These are phyloP conservation scores for Ophiothrix spiculata DNA, from an alignment of 35 echinoderm and acorn worm genomes.

Conservation along the genomic window DNA sequence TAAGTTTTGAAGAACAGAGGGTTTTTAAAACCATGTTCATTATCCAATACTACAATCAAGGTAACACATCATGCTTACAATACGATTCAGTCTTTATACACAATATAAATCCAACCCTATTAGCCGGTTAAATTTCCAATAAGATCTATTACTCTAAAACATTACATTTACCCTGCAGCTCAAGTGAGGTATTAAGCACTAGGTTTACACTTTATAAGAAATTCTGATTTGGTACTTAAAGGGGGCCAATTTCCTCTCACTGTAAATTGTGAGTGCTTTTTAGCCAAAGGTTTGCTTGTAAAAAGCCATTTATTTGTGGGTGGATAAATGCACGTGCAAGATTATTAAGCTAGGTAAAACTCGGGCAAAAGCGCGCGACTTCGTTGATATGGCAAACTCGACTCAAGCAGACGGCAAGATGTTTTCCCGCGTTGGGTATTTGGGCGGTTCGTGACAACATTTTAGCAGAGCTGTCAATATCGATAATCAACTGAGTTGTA, in stretches of 20 bases:
- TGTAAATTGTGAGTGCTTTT: background rate
- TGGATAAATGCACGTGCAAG: background rate
- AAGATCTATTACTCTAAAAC: no score
- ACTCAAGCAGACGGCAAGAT: background rate
- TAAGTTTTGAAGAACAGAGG: no score
- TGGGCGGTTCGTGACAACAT: conserved; percentile 14
- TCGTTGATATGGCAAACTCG: conserved; percentile 5
- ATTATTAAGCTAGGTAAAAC: conserved; percentile 3
- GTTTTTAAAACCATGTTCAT: no score
- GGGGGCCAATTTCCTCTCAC: background rate
- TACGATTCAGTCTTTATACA: no score
- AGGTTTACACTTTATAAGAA: background rate
- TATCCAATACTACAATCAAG: no score
- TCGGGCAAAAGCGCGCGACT: conserved; percentile 10
- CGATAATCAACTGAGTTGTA: background rate
- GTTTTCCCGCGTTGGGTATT: background rate
- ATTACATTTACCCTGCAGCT: no score
- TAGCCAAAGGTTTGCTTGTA: conserved; percentile 5
- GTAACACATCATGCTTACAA: no score
- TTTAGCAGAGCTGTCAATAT: conserved; percentile 9
- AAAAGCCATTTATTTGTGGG: conserved; percentile 4
- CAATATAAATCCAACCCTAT: no score
- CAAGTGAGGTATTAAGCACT: no score
- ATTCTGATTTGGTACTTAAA: background rate
- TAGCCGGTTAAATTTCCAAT: no score